Evolutionary conservation across 2,797 vertebrate genomes (phyloP).

Genomic region (Falco berigora): DNA sequence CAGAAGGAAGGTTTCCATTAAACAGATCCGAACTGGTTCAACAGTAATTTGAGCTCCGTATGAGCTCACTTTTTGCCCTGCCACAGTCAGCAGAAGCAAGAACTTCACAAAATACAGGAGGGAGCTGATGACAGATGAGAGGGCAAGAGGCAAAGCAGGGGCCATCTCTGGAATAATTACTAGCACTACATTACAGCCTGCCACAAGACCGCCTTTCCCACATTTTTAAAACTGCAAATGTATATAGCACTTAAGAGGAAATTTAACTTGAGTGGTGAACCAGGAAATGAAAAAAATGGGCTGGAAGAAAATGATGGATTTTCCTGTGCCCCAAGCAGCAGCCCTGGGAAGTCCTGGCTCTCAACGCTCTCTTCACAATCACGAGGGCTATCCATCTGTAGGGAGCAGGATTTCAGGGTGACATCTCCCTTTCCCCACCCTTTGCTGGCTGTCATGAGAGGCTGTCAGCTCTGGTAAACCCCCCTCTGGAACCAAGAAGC

Average conservation of each 20-base stretch:
- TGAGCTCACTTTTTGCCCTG: conserved; percentile 1
- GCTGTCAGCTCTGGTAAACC: neutral
- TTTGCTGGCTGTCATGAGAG: neutral
- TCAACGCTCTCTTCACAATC: neutral
- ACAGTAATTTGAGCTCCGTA: conserved; percentile 1
- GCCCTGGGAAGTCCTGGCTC: neutral
- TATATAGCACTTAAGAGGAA: conserved; percentile 1
- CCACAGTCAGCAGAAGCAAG: neutral
- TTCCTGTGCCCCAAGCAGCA: neutral
- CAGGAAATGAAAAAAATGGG: neutral
- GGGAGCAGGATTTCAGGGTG: neutral
- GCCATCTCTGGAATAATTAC: neutral
- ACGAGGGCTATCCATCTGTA: neutral
- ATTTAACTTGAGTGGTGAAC: neutral
- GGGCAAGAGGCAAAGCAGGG: neutral
- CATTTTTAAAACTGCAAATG: neutral
- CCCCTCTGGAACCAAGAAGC: accelerated
- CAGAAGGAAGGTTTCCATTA: conserved; percentile 53
- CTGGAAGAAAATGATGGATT: neutral
- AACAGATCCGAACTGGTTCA: conserved; percentile 1
- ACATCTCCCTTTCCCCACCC: neutral
- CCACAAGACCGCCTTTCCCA: neutral
- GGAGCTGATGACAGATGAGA: neutral
- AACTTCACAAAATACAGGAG: neutral
- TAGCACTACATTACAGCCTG: neutral